These are phyloP conservation scores for Mycteria americana DNA, from an alignment of 2,797 vertebrate genomes.

Conservation along the genomic window DNA sequence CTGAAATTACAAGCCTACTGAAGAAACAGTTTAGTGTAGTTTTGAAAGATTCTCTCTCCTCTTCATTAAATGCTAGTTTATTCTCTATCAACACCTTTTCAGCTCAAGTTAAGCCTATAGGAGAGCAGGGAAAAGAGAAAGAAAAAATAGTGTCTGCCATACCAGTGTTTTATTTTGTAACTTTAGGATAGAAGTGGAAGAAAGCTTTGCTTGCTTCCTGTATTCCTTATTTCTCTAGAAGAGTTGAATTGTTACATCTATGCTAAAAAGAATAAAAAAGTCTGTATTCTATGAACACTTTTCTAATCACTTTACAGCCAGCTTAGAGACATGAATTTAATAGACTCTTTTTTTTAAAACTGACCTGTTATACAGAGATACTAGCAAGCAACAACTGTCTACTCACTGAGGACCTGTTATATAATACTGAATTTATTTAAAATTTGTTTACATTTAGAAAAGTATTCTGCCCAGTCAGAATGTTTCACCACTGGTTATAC, in stretches of 20 bases:
- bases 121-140: not conserved
- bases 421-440: not conserved
- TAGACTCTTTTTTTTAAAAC: not conserved
- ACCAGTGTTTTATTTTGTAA: not conserved
- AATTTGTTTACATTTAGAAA: not conserved
- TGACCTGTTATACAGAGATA: not conserved
- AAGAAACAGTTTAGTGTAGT: not conserved
- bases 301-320: not conserved
- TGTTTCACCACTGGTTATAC: not conserved
- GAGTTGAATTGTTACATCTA: not conserved
- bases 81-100: not conserved
- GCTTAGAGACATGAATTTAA: fast-evolving
- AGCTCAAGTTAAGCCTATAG: not conserved
- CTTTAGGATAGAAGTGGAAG: not conserved
- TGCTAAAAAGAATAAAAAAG: not conserved
- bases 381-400: not conserved
- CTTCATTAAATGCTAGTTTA: not conserved
- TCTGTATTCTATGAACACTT: not conserved
- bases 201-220: not conserved
- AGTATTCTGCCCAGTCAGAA: not conserved
- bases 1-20: not conserved
- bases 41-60: not conserved
- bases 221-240: not conserved
- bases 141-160: not conserved
- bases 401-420: not conserved